A percentile compares a stretch with the other conserved stretches of the same genome.
phyloP scores from a whole-genome alignment of 2,113 vertebrate species.

The Lepus americanus region DNA sequence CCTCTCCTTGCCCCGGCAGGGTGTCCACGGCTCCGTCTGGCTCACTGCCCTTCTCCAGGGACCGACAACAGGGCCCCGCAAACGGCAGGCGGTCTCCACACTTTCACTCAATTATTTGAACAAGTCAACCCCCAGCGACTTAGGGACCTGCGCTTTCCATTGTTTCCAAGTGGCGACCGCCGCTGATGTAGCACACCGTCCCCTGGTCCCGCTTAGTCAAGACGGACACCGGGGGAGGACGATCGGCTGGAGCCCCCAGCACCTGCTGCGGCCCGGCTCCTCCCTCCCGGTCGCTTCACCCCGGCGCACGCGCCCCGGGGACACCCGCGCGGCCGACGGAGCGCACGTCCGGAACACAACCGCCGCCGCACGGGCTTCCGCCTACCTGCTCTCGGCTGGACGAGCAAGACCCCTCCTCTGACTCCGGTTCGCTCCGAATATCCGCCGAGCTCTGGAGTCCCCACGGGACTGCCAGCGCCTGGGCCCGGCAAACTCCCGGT shows the following conservation, averaged over 20 bases:
- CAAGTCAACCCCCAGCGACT: not conserved
- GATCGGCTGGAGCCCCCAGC: rapidly evolving
- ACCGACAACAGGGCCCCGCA: not conserved
- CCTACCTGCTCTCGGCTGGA: not conserved
- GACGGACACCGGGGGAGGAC: too few relatives aligned
- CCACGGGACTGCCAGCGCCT: rapidly evolving
- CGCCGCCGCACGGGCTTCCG: not conserved
- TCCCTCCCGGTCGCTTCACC: too few relatives aligned
- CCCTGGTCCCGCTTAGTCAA: not conserved
- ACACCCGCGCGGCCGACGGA: not conserved
- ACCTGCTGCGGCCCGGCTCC: rapidly evolving
- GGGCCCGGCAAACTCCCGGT: not conserved
- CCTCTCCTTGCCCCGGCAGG: not conserved
- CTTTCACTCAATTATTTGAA: not conserved
- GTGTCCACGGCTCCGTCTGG: not conserved
- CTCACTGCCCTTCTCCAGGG: not conserved
- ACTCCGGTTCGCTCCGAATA: not conserved
- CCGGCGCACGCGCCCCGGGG: not conserved
- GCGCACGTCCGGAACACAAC: rapidly evolving
- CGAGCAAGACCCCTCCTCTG: not conserved
- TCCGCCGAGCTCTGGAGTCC: rapidly evolving
- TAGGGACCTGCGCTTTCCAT: too few relatives aligned
- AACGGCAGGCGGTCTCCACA: too few relatives aligned
- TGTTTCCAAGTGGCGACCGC: not conserved
- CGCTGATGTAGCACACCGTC: rapidly evolving